Evolutionary conservation across 2,797 vertebrate species (phyloP).

Genomic region (Paramormyrops hopkinsi): DNA sequence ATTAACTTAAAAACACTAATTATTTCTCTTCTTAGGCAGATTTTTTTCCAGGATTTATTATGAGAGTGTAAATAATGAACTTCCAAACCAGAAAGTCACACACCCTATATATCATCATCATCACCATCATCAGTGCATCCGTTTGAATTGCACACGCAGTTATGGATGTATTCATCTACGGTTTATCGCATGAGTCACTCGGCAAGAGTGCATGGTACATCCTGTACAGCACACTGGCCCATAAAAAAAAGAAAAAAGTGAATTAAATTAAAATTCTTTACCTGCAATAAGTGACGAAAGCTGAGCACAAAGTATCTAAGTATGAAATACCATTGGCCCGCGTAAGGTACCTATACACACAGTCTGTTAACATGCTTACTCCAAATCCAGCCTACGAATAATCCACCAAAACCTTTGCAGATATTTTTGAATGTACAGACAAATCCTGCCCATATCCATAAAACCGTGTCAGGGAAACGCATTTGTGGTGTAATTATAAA

Average conservation of each 20-base stretch:
- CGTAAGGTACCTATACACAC: slow-evolving; percentile 1
- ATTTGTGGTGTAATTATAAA: background rate
- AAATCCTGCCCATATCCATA: background rate
- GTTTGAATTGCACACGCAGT: background rate
- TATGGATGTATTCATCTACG: background rate
- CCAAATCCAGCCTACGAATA: slow-evolving; percentile 23
- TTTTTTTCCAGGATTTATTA: background rate
- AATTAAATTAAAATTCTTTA: background rate
- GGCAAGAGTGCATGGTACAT: background rate
- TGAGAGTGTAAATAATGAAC: background rate
- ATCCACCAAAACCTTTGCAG: background rate
- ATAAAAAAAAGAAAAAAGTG: background rate
- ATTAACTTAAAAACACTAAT: slow-evolving; percentile 6
- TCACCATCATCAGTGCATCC: background rate
- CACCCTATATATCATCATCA: background rate
- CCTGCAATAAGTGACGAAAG: background rate
- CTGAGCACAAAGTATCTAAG: background rate
- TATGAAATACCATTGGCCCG: background rate
- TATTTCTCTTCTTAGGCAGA: slow-evolving; percentile 4
- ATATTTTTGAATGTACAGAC: background rate
- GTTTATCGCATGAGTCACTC: background rate
- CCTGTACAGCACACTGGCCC: background rate
- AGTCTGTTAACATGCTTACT: slow-evolving; percentile 28
- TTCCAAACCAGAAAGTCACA: background rate
- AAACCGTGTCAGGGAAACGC: background rate